Evolutionary conservation across 2,888 invertebrate species (phyloP).

Genomic region (Orgyia antiqua): DNA sequence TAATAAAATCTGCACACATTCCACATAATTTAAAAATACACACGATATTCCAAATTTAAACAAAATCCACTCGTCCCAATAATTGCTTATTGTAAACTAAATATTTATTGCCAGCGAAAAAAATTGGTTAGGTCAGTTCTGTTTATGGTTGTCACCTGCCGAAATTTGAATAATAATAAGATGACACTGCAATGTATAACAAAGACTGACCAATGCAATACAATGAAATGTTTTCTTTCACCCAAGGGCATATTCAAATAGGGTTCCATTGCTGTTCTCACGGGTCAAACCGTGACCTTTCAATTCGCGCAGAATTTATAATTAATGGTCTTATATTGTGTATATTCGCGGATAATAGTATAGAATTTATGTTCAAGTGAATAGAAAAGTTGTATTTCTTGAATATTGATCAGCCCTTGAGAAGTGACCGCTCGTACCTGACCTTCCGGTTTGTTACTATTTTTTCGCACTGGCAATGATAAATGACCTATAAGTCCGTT

Average conservation of each 20-base stretch:
- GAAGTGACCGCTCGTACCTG: constrained; percentile 50
- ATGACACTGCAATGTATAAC: constrained; percentile 47
- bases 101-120: constrained; percentile 23
- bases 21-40: no score
- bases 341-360: constrained; percentile 59
- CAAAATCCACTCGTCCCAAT: constrained; percentile 17
- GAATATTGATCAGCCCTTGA: constrained; percentile 67
- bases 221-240: constrained; percentile 67
- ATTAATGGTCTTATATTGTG: constrained; percentile 68
- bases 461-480: constrained; percentile 21
- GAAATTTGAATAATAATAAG: constrained; percentile 65
- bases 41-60: constrained; percentile 9
- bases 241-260: constrained; percentile 72
- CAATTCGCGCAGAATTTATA: constrained; percentile 66
- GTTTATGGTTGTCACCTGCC: constrained; percentile 62
- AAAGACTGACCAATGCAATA: constrained; percentile 46
- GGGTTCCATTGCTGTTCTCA: constrained; percentile 69
- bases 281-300: constrained; percentile 74
- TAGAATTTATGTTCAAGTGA: constrained; percentile 54
- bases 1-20: no score
- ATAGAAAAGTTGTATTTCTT: constrained; percentile 69
- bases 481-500: constrained; percentile 26
- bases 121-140: constrained; percentile 59
- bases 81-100: constrained; percentile 22
- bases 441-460: constrained; percentile 46